A percentile compares a stretch with the other conserved stretches of the same genome.
These are phyloP conservation scores for Oreocharis arfaki DNA, from an alignment of 2,113 vertebrate species.

Conservation along the genomic window DNA sequence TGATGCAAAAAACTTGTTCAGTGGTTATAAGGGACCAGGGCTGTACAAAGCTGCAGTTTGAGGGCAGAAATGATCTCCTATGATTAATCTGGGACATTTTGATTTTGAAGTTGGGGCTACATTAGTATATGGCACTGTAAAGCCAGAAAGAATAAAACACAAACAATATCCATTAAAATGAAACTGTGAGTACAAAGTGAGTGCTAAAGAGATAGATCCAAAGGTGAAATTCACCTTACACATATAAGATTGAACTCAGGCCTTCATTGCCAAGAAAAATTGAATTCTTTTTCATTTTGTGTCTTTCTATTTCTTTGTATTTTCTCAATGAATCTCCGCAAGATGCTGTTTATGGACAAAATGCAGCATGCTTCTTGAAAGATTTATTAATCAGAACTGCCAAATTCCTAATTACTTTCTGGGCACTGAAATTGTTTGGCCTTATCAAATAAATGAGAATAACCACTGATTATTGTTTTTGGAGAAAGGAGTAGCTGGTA, in stretches of 20 bases:
- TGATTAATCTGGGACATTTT: not conserved
- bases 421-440: constrained; percentile 42
- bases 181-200: not conserved
- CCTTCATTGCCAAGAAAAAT: not conserved
- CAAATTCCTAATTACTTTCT: constrained; percentile 57
- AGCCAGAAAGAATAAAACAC: not conserved
- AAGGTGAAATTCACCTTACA: not conserved
- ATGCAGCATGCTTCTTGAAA: constrained; percentile 5
- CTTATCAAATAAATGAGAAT: constrained; percentile 44
- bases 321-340: constrained; percentile 15
- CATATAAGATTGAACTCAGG: not conserved
- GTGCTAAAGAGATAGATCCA: not conserved
- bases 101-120: not conserved
- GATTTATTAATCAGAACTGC: constrained; percentile 55
- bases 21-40: not conserved
- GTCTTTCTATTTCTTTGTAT: not conserved
- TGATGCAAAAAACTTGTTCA: not conserved
- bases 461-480: constrained; percentile 37
- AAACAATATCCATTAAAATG: not conserved
- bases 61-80: not conserved
- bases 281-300: not conserved
- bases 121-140: not conserved
- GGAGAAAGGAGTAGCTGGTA: constrained; percentile 1
- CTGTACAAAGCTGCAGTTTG: not conserved
- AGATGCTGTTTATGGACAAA: constrained; percentile 7